Evolutionary conservation across 2,113 vertebrate genomes (phyloP), one percentile per base, ranked within the genome.

Genomic region (Anser cygnoides): DNA sequence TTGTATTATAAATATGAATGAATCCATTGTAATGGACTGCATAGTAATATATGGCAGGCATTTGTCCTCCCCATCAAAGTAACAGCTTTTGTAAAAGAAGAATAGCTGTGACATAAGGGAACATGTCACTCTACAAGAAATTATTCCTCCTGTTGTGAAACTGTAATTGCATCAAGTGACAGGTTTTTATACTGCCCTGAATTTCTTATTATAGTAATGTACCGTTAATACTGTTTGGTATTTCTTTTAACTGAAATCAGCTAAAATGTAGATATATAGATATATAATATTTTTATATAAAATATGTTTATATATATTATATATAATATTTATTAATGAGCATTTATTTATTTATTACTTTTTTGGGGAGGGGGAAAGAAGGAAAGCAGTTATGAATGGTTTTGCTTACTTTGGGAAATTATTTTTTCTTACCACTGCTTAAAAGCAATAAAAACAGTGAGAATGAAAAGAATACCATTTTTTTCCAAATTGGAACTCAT

Each of bases 1-100:
- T 96, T 97, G 96, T 97, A 97, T 97, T 97, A 98, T 98, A 97
- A 98, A 98, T 98, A 98, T 98, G 97, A 98, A 98, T 97, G 97
- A 98, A 97, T 72, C 83, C 90, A 88, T 89, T 92, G 37, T 96
- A 96, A 92, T 94, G 95, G 88, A 84, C 94, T 97, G 91, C 91
- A 92, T 87, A 91, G 88, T 92, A 91, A 93, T 90, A 61, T 93
- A 79, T 75, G 80, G 82, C 85, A 94, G 88, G 63, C 89, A 14
- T 93, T 95, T 90, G 82, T 94, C 92, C 94, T 92, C 52, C 87
- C 65, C 92, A 70, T 87, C 93, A 49, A 84, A 87, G 87, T 92
- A 97, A 61, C 79, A 96, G 84, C 91, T 97, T 97, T 91, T 88
- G 58, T 81, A 88, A 93, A 93, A 63, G 80, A 89, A 78, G 79